Evolutionary conservation across 2,113 vertebrate genomes (phyloP).

Genomic region (Chauna torquata): DNA sequence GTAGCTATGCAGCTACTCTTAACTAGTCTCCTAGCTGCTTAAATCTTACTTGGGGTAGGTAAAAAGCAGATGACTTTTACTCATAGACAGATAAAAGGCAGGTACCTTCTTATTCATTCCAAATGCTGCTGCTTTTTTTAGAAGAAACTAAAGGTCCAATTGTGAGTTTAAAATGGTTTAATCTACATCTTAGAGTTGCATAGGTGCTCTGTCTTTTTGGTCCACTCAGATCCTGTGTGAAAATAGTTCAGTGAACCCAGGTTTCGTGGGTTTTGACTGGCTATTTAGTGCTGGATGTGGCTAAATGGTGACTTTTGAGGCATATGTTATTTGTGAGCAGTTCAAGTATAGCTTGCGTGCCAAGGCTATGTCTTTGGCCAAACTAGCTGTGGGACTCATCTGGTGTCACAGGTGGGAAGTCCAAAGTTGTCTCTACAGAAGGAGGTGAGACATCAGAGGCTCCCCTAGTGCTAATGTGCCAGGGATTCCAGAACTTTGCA

Average conservation of each 20-base stretch:
- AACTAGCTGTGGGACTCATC: background rate
- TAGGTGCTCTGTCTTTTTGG: background rate
- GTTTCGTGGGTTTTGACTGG: background rate
- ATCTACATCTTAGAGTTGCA: background rate
- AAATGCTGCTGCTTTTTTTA: background rate
- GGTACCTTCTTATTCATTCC: background rate
- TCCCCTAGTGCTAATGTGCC: background rate
- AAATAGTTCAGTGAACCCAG: background rate
- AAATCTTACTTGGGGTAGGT: background rate
- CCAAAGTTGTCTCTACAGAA: background rate
- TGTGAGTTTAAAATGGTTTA: background rate
- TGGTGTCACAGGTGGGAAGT: background rate
- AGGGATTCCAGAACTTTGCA: background rate
- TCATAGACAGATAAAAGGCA: background rate
- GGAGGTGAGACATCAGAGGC: background rate
- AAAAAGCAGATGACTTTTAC: background rate
- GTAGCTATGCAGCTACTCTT: background rate
- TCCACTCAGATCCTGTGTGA: background rate
- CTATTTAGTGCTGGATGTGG: background rate
- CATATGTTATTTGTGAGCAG: background rate
- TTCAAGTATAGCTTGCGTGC: rapidly evolving
- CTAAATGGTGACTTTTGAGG: background rate
- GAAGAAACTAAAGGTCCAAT: background rate
- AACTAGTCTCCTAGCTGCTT: background rate
- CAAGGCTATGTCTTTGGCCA: background rate